Evolutionary conservation across 1,140 invertebrate genomes (phyloP).

Genomic region (Calosoma granatense): DNA sequence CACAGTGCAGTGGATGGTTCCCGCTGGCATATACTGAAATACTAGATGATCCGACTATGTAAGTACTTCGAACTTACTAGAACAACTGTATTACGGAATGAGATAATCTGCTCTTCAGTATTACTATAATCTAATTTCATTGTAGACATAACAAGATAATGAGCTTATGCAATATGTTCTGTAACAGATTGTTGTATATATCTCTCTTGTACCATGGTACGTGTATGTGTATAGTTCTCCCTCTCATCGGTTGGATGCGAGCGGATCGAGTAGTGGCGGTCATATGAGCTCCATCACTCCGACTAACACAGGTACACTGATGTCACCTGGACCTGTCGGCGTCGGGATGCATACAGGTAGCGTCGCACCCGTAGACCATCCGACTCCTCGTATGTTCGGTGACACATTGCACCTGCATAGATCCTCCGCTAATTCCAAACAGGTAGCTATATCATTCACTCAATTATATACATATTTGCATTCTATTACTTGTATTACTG

Average conservation of each 20-base stretch:
- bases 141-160: not conserved
- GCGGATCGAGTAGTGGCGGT: slow-evolving; percentile 11
- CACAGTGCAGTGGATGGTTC: slow-evolving; percentile 87
- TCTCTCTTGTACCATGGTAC: no score
- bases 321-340: slow-evolving; percentile 32
- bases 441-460: slow-evolving; percentile 32
- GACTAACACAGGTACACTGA: slow-evolving; percentile 7
- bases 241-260: slow-evolving; percentile 22
- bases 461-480: not conserved
- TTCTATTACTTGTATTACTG: not conserved
- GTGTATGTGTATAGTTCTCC: slow-evolving; percentile 28
- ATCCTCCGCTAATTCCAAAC: slow-evolving; percentile 36
- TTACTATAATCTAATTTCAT: not conserved
- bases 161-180: no score
- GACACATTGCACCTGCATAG: slow-evolving; percentile 41
- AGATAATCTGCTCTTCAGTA: not conserved
- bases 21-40: slow-evolving; percentile 83
- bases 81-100: slow-evolving; percentile 1
- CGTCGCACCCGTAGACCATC: slow-evolving; percentile 39
- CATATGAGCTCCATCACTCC: slow-evolving; percentile 3
- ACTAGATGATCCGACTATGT: slow-evolving; percentile 46
- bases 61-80: no score
- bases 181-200: no score
- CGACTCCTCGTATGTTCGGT: slow-evolving; percentile 44
- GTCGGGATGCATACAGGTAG: slow-evolving; percentile 38